Evolutionary conservation across 2,113 vertebrate genomes (phyloP), one percentile per base, ranked within the genome.

Genomic region (Callionymus lyra): DNA sequence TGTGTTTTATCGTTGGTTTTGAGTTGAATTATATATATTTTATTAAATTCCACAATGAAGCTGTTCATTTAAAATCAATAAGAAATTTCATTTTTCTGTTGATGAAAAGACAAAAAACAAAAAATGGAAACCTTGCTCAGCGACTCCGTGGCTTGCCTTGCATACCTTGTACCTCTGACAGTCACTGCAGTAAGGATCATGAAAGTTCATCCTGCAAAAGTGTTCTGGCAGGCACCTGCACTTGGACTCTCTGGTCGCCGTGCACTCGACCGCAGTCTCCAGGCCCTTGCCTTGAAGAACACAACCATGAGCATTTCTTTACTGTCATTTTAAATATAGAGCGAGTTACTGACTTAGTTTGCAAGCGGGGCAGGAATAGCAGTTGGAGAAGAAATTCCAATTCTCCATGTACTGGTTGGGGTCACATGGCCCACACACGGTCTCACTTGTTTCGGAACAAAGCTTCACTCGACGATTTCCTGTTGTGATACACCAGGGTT

Each of bases 151-250:
- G 12, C 85, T 84, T 38, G n/a, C 12, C 31, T 0, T 17, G 47
- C 82, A 82, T 1, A 0, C 0, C 3, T 0, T 63, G 47, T 80
- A 71, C 4, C 0, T 19, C 0, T 0, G 1, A 44, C 84, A 86
- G 0, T 6, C n/a, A 9, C 1, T 0, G 27, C 68, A 77, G 41
- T 11, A 33, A 1, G 12, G 21, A 0, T 5, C 0, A 0, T 39
- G 1, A 34, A n/a, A 50, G 0, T 0, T 19, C 0, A 68, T 0
- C 0, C 0, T 0, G 56, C 84, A 87, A 43, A 2, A 84, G 47
- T 0, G 68, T 14, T 68, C 81, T 12, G 66, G 13, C 31, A 17
- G 31, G 50, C 85, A 87, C 5, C 2, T 9, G 62, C 85, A 87
- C 34, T 1, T 53, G 9, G 81, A 6, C 1, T 14, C 40, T 27